Evolutionary conservation across 2,888 invertebrate species (phyloP), one percentile per base, ranked within the genome.

Genomic region (Melikaiella ostensackeni): DNA sequence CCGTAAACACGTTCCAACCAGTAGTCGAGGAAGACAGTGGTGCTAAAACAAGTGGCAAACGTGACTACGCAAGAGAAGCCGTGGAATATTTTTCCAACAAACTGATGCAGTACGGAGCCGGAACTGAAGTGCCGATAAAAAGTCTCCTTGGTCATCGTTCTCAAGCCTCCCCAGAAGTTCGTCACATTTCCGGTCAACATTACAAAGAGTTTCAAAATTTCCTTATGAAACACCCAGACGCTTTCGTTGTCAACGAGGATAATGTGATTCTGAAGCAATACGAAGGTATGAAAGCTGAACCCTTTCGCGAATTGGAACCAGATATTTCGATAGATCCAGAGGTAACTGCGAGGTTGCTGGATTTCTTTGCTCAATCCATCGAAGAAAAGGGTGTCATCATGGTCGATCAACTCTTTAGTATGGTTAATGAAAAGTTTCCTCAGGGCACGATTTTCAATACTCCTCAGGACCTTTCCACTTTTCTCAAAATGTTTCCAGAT

Each of bases 81-180:
- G 98, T 99, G 88, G 97, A 98, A 90, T 99, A 99, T 93, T 99
- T 99, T 92, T 96, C 97, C 77, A 95, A 96, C 90, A 98, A 99
- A 93, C 95, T 99, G 92, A 93, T 97, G 83, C 97, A 99, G 92
- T 98, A 99, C 92, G 98, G 99, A 79, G 96, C 97, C 83, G 97
- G 97, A 76, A 97, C 98, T 2, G 99, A 99, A 93, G 98, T 99
- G 83, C 99, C 98, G 6, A 98, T 99, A 85, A 97, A 97, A 91
- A 98, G 98, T 92, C 94, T 99, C 83, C 94, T 99, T 80, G 99
- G 99, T 0, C 99, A 99, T 92, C 95, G 98, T 83, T 98, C 98
- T 84, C 98, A 97, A 92, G 99, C 99, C 30, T 97, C 98, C 79
- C 97, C 98, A 21, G 99, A 99, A 93, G 98, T 99, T 84, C 95